phyloP scores from a whole-genome alignment of 2,113 vertebrate genomes.

The Peromyscus maniculatus region DNA sequence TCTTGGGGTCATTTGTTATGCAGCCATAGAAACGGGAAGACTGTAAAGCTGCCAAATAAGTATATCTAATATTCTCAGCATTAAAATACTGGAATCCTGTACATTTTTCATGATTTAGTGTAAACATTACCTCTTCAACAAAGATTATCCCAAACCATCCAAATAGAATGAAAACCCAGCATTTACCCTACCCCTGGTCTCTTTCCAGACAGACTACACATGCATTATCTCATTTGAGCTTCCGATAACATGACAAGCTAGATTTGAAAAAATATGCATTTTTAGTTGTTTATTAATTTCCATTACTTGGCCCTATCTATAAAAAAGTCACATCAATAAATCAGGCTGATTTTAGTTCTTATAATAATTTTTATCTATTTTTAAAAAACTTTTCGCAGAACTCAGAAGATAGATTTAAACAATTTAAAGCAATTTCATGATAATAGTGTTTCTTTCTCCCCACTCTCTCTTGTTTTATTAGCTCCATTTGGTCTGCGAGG shows the following conservation, averaged over 20 bases:
- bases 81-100: slow-evolving; percentile 1
- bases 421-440: slow-evolving; percentile 80
- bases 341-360: slow-evolving; percentile 63
- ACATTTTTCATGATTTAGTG: slow-evolving; percentile 51
- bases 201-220: background rate
- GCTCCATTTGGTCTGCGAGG: slow-evolving; percentile 66
- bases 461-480: slow-evolving; percentile 67
- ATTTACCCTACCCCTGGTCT: rapidly evolving
- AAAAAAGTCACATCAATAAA: slow-evolving; percentile 69
- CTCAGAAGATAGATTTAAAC: slow-evolving; percentile 78
- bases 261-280: slow-evolving; percentile 23
- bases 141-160: background rate
- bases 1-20: background rate
- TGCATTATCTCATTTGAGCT: background rate
- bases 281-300: slow-evolving; percentile 73
- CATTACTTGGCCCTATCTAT: slow-evolving; percentile 61
- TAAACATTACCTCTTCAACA: slow-evolving; percentile 19
- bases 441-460: slow-evolving; percentile 62
- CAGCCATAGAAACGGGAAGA: background rate
- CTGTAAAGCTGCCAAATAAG: background rate
- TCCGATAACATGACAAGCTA: background rate
- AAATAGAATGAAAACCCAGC: background rate
- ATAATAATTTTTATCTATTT: slow-evolving; percentile 77
- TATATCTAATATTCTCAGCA: background rate
- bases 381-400: slow-evolving; percentile 68